Conservation (phyloP, 2,888 invertebrate genomes). For the Tyria jacobaeae region DNA sequence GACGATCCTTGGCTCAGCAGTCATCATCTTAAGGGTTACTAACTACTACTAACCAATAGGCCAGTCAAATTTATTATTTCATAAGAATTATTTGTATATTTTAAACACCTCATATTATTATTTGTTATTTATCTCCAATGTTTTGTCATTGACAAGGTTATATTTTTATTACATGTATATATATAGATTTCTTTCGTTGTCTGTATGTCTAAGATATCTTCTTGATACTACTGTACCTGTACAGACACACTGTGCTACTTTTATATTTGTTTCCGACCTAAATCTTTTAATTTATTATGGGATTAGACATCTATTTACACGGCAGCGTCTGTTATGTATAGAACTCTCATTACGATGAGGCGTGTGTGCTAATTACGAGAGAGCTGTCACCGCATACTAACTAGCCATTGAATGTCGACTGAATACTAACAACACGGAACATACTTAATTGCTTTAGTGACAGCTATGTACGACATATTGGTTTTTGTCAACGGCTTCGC, state of each 20-base stretch:
- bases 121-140: no score
- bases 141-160: no score
- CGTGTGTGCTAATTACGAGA: constrained; percentile 59
- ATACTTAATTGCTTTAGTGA: constrained; percentile 49
- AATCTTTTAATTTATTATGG: background rate
- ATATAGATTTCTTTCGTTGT: no score
- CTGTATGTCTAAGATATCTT: no score
- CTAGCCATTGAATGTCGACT: constrained; percentile 37
- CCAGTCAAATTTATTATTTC: no score
- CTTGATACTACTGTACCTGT: no score
- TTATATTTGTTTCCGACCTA: background rate
- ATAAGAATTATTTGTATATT: no score
- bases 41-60: no score
- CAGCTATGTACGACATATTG: constrained; percentile 12
- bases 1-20: no score
- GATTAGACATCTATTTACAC: background rate
- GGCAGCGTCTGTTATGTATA: constrained; percentile 23
- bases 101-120: no score
- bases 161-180: no score
- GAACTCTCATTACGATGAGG: constrained; percentile 36
- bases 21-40: no score
- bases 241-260: background rate
- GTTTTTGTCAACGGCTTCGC: background rate
- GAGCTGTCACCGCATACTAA: constrained; percentile 52
- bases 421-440: constrained; percentile 55